Percentiles rank a stretch among this genome's conserved stretches.
phyloP scores from a whole-genome alignment of 2,797 vertebrate genomes.

The Protonibea diacanthus region DNA sequence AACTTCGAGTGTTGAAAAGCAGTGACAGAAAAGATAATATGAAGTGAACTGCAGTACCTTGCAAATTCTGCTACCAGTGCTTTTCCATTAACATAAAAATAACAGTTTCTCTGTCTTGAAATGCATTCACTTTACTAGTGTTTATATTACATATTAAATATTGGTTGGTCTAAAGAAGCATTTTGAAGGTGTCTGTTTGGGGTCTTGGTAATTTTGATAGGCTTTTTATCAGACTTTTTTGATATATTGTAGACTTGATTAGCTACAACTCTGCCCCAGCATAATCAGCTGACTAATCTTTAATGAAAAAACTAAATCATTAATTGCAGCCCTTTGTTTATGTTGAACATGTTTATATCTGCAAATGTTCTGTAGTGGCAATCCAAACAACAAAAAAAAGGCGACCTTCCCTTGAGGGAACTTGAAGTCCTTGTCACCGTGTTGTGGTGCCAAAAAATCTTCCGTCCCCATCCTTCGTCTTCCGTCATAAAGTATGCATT shows the following conservation, averaged over 20 bases:
- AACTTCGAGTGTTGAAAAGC: conserved; percentile 35
- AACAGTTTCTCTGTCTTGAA: background rate
- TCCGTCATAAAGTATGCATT: no score
- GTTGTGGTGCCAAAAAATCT: no score
- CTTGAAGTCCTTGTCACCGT: no score
- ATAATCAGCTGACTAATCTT: background rate
- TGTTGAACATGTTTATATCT: no score
- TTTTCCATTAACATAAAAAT: background rate
- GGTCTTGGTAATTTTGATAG: background rate
- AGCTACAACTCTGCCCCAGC: background rate
- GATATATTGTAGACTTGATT: background rate
- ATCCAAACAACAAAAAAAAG: no score
- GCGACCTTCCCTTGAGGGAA: no score
- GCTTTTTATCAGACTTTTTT: background rate
- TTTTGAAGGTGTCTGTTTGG: background rate
- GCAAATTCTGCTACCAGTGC: background rate
- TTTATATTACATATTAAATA: no score
- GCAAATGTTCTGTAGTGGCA: no score
- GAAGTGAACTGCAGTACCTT: conserved; percentile 12
- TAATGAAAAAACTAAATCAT: background rate
- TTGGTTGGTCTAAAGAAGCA: background rate
- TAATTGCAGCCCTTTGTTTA: no score
- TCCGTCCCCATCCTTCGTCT: no score
- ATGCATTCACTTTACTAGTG: no score
- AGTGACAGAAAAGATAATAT: conserved; percentile 33